Evolutionary conservation across 2,797 vertebrate species (phyloP).

Genomic region (Emydoidea blandingii): DNA sequence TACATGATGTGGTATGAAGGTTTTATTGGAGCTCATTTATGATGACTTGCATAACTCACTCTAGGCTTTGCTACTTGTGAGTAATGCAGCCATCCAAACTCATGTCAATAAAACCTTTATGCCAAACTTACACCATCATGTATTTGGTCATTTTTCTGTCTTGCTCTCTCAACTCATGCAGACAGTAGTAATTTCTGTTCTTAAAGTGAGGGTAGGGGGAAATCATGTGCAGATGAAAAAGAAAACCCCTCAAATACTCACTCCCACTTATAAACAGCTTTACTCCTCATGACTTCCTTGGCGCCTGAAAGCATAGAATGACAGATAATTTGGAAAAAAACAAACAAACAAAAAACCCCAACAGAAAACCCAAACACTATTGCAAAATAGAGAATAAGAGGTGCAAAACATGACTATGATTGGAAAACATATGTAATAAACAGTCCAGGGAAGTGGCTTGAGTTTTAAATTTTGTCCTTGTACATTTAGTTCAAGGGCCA

Average conservation of each 20-base stretch:
- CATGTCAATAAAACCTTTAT: background rate
- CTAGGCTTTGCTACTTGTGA: background rate
- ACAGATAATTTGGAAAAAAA: background rate
- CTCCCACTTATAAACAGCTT: accelerated
- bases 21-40: constrained; percentile 10
- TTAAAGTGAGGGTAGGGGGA: background rate
- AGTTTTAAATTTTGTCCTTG: background rate
- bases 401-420: background rate
- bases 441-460: background rate
- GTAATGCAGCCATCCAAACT: background rate
- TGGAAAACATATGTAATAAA: background rate
- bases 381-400: background rate
- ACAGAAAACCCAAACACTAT: background rate
- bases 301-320: background rate
- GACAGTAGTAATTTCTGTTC: constrained; percentile 3
- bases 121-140: background rate
- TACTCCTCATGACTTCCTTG: background rate
- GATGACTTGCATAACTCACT: background rate
- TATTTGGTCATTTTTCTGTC: background rate
- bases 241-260: background rate
- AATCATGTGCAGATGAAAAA: background rate
- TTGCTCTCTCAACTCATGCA: background rate
- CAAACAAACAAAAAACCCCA: background rate
- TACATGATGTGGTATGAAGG: background rate
- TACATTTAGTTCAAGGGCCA: background rate